A percentile compares a stretch with the other conserved stretches of the same genome.
These are phyloP conservation scores for Papilio polyxenes DNA, from an alignment of 1,140 invertebrate species.

Conservation along the genomic window DNA sequence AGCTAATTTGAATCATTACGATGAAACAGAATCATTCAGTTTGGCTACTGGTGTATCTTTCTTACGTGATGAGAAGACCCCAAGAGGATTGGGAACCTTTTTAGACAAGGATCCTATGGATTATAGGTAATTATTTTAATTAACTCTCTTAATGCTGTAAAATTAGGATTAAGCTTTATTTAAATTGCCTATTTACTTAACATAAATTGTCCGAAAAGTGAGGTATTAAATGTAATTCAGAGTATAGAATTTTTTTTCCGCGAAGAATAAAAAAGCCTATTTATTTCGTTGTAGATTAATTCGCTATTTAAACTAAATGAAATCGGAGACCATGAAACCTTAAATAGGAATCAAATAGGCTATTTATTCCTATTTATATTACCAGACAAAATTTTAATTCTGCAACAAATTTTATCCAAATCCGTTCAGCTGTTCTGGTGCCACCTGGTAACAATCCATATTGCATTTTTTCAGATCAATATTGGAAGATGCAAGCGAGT, in stretches of 20 bases:
- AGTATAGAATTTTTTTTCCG: no score
- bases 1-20: constrained; percentile 83
- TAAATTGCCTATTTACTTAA: neutral
- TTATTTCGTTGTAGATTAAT: no score
- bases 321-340: no score
- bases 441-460: neutral
- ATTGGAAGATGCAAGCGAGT: constrained; percentile 85
- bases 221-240: no score
- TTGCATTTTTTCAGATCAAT: constrained; percentile 72
- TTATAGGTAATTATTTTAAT: constrained; percentile 80
- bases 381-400: no score
- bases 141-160: neutral
- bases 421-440: neutral
- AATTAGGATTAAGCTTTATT: neutral
- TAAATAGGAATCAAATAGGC: no score
- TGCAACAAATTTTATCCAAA: neutral
- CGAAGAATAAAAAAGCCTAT: no score
- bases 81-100: constrained; percentile 81
- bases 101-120: constrained; percentile 87
- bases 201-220: no score
- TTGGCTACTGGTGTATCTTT: constrained; percentile 83
- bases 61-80: constrained; percentile 81
- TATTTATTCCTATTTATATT: no score
- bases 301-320: no score
- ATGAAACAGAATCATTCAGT: constrained; percentile 84